Conservation (phyloP, 2,797 vertebrate species). For the Gallirallus australis region DNA sequence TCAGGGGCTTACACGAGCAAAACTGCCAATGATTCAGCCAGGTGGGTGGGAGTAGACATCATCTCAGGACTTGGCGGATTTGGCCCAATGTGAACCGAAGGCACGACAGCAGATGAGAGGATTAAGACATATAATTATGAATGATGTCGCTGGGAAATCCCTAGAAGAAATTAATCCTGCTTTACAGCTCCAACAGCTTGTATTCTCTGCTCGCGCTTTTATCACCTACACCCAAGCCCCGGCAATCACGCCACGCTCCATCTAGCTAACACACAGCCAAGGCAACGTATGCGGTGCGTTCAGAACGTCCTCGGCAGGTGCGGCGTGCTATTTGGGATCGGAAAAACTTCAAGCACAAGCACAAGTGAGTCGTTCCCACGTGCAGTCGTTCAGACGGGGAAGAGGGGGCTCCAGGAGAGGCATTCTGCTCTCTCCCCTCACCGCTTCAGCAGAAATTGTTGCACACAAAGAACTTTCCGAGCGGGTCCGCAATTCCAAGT, state of each 20-base stretch:
- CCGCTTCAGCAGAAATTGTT: constrained; percentile 51
- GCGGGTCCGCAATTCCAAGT: not conserved
- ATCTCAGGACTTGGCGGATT: constrained; percentile 27
- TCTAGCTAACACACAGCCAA: not conserved
- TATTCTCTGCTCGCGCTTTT: not conserved
- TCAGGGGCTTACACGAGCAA: constrained; percentile 12
- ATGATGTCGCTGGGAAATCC: constrained; percentile 48
- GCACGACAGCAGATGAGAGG: constrained; percentile 22
- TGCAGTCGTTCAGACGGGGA: not conserved
- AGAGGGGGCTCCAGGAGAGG: not conserved
- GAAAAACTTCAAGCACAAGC: constrained; percentile 45
- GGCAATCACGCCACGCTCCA: not conserved
- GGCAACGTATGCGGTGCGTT: not conserved
- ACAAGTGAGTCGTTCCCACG: not conserved
- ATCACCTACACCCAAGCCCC: not conserved
- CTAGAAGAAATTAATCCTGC: constrained; percentile 47
- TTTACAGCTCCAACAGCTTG: not conserved
- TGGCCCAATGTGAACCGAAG: constrained; percentile 17
- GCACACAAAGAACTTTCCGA: constrained; percentile 70
- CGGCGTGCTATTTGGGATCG: not conserved
- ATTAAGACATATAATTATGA: constrained; percentile 50
- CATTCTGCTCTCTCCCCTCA: constrained; percentile 19
- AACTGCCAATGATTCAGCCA: not conserved
- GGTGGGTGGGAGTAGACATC: not conserved
- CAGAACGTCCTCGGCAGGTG: not conserved